Conservation (phyloP, 2,113 vertebrate species). For the Gyps fulvus region DNA sequence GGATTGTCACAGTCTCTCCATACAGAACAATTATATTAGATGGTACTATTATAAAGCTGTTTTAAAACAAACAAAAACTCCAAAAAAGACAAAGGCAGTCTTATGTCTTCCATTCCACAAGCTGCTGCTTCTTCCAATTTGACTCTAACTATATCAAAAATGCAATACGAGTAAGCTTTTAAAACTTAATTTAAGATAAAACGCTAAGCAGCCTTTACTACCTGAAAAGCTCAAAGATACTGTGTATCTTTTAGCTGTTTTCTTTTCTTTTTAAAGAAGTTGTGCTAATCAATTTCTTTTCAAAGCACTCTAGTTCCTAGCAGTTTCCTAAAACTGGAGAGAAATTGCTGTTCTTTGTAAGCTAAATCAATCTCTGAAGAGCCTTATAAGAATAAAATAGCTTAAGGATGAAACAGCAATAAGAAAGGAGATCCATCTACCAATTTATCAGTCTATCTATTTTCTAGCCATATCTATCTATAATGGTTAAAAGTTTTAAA, state of each 20-base stretch:
- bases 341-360: conserved; percentile 59
- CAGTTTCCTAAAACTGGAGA: conserved; percentile 63
- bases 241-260: conserved; percentile 23
- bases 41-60: not conserved
- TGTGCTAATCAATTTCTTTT: conserved; percentile 59
- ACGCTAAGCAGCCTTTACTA: not conserved
- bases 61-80: not conserved
- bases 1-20: not conserved
- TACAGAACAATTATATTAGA: not conserved
- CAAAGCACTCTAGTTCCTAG: conserved; percentile 24
- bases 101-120: not conserved
- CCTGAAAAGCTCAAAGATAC: conserved; percentile 17
- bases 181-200: conserved; percentile 25
- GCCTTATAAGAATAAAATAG: conserved; percentile 66
- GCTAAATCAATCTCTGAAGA: conserved; percentile 65
- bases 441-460: conserved; percentile 53
- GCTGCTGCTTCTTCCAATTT: not conserved
- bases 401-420: conserved; percentile 53
- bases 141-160: not conserved
- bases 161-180: not conserved
- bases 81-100: not conserved
- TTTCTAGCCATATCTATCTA: conserved; percentile 57
- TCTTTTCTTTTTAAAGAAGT: conserved; percentile 55
- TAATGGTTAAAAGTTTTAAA: conserved; percentile 69
- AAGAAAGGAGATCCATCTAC: conserved; percentile 58